Evolutionary conservation across 2,888 invertebrate species (phyloP), one percentile per base, ranked within the genome.

Genomic region (Caenorhabditis sp.): DNA sequence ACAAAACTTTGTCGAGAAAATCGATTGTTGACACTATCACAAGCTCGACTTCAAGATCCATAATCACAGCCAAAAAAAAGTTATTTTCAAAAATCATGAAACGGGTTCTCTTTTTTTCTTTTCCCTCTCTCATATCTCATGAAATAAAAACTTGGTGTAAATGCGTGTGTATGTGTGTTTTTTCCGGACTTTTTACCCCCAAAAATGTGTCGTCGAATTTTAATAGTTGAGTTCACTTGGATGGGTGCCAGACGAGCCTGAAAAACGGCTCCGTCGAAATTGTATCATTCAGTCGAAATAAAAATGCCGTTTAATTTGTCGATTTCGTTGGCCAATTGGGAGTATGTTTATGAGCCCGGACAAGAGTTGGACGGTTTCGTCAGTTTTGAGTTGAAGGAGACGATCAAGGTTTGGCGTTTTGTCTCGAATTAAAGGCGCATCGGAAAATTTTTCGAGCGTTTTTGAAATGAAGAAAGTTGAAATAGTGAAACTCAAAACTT

Each of bases 1-100:
- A 92, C 93, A 17, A 90, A 92, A 84, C 88, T 93, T 87, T 90
- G 89, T 1, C 88, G 89, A 70, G 88, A 88, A 62, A 89, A 89
- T 54, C 77, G 82, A 23, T 65, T 79, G 27, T 71, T 83, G 1
- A 66, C 58, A 27, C 50, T 72, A 27, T 62, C 76, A 5, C 68
- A 62, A 62, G 60, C 57, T 1, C 62, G 68, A 8, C 50, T n/a
- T 1, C 57, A 64, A 19, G 62, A 62, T 37, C 36, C n/a, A 36
- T 57, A 60, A 36, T 63, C 5, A 4, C 51, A 50, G 27, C 12
- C 21, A 59, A 26, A 59, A 31, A 53, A 36, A 36, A 21, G 53
- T 27, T 36, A 53, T 27, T 60, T 60, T 8, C 50, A 5, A 50
- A n/a, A 50, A 12, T 50, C n/a, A n/a, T n/a, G n/a, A n/a, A 21